phyloP scores from a whole-genome alignment of 2,113 vertebrate genomes.

The Passer montanus region DNA sequence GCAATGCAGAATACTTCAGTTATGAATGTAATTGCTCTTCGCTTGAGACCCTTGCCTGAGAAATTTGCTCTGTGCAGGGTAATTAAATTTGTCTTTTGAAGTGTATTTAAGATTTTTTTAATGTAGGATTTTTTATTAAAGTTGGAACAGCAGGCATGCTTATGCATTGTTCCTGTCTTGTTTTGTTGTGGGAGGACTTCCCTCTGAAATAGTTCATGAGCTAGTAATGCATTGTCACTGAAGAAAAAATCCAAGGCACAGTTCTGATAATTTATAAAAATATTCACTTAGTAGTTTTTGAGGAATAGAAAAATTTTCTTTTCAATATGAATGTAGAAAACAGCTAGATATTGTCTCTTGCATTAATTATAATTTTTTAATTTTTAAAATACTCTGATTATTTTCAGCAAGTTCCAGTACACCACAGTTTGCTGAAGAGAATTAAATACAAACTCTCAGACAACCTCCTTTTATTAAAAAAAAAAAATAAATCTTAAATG shows the following conservation, averaged over 20 bases:
- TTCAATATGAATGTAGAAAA: not conserved
- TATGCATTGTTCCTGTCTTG: not conserved
- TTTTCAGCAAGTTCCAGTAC: not conserved
- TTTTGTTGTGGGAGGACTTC: not conserved
- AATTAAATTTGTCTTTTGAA: not conserved
- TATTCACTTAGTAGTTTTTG: not conserved
- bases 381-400: not conserved
- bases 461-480: not conserved
- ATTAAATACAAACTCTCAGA: not conserved
- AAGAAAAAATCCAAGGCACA: not conserved
- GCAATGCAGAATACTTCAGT: not conserved
- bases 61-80: not conserved
- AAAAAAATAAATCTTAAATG: not conserved
- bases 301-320: not conserved
- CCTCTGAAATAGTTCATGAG: not conserved
- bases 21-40: not conserved
- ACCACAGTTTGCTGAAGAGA: not conserved
- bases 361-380: not conserved
- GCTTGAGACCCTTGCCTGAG: not conserved
- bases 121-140: not conserved
- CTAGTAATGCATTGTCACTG: not conserved
- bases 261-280: not conserved
- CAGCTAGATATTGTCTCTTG: not conserved
- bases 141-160: not conserved
- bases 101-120: not conserved